Conservation (phyloP, 2,797 vertebrate genomes). For the Pitangus sulphuratus region DNA sequence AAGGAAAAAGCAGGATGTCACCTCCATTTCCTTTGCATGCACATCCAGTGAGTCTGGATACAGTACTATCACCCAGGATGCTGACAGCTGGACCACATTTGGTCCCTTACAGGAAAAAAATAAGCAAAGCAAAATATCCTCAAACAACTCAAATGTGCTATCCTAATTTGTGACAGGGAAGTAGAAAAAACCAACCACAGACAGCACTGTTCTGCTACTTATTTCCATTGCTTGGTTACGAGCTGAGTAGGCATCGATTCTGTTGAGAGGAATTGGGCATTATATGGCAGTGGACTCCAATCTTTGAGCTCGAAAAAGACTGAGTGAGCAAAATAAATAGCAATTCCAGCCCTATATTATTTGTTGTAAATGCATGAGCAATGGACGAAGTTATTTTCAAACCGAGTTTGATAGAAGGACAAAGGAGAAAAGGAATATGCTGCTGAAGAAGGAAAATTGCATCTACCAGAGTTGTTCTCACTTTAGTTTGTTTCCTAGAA, state of each 20-base stretch:
- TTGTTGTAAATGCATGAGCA: not conserved
- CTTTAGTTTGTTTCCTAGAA: not conserved
- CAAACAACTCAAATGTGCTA: not conserved
- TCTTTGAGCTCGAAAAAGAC: not conserved
- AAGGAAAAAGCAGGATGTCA: not conserved
- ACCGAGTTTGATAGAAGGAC: not conserved
- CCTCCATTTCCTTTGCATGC: not conserved
- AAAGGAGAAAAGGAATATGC: not conserved
- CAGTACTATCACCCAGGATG: not conserved
- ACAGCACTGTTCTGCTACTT: not conserved
- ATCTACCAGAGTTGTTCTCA: not conserved
- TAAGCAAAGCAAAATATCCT: not conserved
- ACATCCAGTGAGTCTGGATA: not conserved
- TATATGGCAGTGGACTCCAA: not conserved
- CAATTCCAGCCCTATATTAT: not conserved
- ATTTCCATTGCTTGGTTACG: not conserved
- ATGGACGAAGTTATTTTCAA: not conserved
- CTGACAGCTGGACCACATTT: not conserved
- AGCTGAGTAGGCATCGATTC: rapidly evolving
- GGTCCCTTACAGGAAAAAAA: not conserved
- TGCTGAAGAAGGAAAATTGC: not conserved
- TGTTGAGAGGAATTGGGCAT: not conserved
- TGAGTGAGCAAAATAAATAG: not conserved
- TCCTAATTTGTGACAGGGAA: not conserved
- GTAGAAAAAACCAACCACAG: not conserved